Percentiles rank a stretch among this genome's conserved stretches.
Conservation (phyloP, 2,113 vertebrate genomes). For the Lipophrys pholis region DNA sequence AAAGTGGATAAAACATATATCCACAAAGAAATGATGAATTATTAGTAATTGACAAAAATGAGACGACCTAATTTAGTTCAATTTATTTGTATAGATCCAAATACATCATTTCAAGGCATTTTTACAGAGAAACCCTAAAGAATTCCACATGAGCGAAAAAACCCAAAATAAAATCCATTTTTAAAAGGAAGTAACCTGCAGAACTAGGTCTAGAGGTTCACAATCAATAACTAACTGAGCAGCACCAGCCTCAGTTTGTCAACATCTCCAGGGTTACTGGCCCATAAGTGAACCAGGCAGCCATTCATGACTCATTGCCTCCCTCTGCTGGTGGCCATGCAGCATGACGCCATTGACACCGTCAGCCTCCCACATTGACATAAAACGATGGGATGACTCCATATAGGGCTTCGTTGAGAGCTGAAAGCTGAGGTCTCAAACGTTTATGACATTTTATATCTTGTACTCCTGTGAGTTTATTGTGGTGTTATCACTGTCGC, state of each 20-base stretch:
- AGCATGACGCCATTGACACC: conserved; percentile 14
- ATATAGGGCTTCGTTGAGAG: background rate
- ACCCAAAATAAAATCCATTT: too few species aligned
- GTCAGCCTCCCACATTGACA: background rate
- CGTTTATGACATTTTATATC: conserved; percentile 1
- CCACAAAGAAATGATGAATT: too few species aligned
- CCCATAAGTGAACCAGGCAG: conserved; percentile 32
- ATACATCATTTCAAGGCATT: too few species aligned
- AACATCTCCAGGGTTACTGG: conserved; percentile 18
- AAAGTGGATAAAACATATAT: too few species aligned
- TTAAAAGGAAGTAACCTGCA: too few species aligned
- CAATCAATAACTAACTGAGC: too few species aligned
- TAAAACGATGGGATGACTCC: conserved; percentile 15
- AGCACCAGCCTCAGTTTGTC: conserved; percentile 23
- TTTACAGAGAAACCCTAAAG: too few species aligned
- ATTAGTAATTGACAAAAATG: too few species aligned
- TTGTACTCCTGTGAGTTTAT: conserved; percentile 8
- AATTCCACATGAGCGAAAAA: too few species aligned
- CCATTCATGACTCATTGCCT: conserved; percentile 52
- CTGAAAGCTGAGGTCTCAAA: conserved; percentile 2
- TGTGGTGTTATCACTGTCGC: background rate
- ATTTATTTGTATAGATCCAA: too few species aligned
- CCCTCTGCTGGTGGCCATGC: conserved; percentile 71
- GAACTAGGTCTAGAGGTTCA: too few species aligned
- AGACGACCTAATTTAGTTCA: too few species aligned